Evolutionary conservation across 2,797 vertebrate species (phyloP).

Genomic region (Halcyon smyrnensis): DNA sequence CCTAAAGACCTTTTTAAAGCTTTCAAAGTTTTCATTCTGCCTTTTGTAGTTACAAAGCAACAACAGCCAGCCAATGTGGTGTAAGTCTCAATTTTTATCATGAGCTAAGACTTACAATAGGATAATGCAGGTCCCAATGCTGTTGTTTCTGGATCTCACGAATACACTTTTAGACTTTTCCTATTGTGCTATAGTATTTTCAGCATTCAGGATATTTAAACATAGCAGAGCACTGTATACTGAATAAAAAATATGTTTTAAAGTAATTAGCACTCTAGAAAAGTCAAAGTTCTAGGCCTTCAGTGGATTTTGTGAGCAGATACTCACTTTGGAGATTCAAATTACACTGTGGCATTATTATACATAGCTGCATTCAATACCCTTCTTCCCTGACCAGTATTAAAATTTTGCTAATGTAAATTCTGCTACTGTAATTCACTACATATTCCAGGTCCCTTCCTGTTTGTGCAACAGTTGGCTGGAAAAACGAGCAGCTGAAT

Average conservation of each 20-base stretch:
- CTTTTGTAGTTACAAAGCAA: constrained; percentile 6
- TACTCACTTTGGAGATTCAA: not conserved
- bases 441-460: not conserved
- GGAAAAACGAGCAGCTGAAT: not conserved
- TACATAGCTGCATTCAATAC: not conserved
- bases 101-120: not conserved
- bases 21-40: not conserved
- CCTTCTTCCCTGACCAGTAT: not conserved
- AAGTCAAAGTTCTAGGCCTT: not conserved
- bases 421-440: not conserved
- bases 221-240: not conserved
- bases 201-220: not conserved
- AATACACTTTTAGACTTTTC: not conserved
- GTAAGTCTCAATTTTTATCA: not conserved
- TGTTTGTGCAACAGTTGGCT: not conserved
- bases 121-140: not conserved
- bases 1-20: not conserved
- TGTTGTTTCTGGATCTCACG: not conserved
- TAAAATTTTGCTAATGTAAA: not conserved
- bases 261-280: not conserved
- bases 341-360: not conserved
- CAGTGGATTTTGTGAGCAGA: not conserved
- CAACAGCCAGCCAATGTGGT: not conserved
- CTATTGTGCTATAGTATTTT: not conserved
- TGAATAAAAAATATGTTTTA: not conserved